Conservation (phyloP, 2,113 vertebrate genomes). For the Salvelinus namaycush region DNA sequence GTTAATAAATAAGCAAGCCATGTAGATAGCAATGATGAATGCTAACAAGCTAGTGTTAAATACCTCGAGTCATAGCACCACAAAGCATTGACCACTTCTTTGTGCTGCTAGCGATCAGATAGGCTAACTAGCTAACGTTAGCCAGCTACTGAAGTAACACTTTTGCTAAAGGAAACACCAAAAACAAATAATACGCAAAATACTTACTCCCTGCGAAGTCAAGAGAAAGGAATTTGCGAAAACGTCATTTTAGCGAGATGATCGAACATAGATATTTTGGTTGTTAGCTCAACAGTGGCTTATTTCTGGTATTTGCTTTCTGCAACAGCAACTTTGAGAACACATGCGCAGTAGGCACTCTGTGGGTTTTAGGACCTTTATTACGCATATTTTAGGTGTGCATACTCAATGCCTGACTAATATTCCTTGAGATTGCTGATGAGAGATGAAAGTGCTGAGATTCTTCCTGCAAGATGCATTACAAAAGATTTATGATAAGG, state of each 20-base stretch:
- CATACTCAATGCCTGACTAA: slow-evolving; percentile 44
- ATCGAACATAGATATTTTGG: slow-evolving; percentile 9
- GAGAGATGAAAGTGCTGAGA: too few relatives aligned
- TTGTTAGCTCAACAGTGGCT: slow-evolving; percentile 9
- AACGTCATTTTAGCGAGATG: slow-evolving; percentile 56
- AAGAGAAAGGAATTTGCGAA: slow-evolving; percentile 36
- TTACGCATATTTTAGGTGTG: slow-evolving; percentile 31
- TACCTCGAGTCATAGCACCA: slow-evolving; percentile 31
- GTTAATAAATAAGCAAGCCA: background rate
- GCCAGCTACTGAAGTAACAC: slow-evolving; percentile 1
- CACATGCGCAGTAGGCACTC: slow-evolving; percentile 54
- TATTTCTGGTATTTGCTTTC: slow-evolving; percentile 46
- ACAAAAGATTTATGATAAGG: too few relatives aligned
- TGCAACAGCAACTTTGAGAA: slow-evolving; percentile 59
- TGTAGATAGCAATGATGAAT: too few relatives aligned
- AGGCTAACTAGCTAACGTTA: slow-evolving; percentile 31
- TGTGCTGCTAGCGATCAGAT: slow-evolving; percentile 66
- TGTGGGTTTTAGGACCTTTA: slow-evolving; percentile 16
- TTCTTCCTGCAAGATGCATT: too few relatives aligned
- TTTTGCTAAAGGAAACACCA: background rate
- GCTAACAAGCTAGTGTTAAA: background rate
- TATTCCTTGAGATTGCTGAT: background rate
- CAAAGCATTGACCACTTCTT: slow-evolving; percentile 53
- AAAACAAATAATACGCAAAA: background rate
- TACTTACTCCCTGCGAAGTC: slow-evolving; percentile 62